phyloP scores from a whole-genome alignment of 2,888 invertebrate species.

The Andrena fulva region DNA sequence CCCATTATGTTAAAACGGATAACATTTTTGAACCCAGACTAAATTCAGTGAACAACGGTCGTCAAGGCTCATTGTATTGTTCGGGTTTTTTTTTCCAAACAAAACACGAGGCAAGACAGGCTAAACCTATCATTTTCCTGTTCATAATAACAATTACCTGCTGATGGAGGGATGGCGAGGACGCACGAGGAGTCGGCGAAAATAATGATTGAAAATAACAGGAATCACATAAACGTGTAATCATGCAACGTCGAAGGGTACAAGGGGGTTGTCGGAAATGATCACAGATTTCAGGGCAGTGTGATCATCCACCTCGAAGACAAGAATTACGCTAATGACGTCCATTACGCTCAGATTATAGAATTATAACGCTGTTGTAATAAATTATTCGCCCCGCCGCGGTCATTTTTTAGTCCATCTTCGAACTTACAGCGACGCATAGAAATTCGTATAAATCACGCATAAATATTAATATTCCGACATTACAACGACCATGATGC shows the following conservation, averaged over 20 bases:
- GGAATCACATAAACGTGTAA: slow-evolving; percentile 83
- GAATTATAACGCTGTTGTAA: slow-evolving; percentile 80
- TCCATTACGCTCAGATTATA: slow-evolving; percentile 81
- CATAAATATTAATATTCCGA: neutral
- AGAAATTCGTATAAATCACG: slow-evolving; percentile 14
- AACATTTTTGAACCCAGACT: neutral
- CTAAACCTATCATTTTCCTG: slow-evolving; percentile 74
- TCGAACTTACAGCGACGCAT: slow-evolving; percentile 9
- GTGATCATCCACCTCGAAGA: slow-evolving; percentile 79
- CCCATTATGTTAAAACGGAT: neutral
- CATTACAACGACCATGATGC: neutral
- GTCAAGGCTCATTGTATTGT: slow-evolving; percentile 40
- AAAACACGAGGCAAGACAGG: slow-evolving; percentile 62
- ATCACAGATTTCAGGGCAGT: slow-evolving; percentile 73
- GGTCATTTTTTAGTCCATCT: slow-evolving; percentile 45
- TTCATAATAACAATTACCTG: slow-evolving; percentile 78
- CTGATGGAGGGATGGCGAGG: slow-evolving; percentile 64
- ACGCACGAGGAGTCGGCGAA: slow-evolving; percentile 62
- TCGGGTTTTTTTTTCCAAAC: slow-evolving; percentile 59
- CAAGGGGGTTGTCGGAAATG: slow-evolving; percentile 72
- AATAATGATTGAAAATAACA: slow-evolving; percentile 83
- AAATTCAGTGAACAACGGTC: slow-evolving; percentile 31
- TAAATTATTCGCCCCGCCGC: slow-evolving; percentile 76
- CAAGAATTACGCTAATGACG: slow-evolving; percentile 83
- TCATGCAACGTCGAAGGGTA: slow-evolving; percentile 74